Base-by-base conservation (phyloP, 2,888 invertebrate species). In the Cephus pulcher region DNA sequence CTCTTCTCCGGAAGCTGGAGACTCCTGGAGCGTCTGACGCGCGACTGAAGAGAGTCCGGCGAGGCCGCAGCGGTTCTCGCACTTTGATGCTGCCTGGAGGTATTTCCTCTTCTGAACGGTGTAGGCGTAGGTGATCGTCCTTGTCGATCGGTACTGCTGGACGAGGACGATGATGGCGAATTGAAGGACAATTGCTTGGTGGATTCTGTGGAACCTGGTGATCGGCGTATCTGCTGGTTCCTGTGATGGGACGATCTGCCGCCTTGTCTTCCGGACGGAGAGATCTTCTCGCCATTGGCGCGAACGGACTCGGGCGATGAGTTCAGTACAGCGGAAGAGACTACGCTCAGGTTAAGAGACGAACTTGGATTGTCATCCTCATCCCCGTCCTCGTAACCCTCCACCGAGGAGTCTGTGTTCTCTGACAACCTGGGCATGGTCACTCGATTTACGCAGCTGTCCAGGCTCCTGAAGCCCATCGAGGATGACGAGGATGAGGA, bases 381-480 rank as follows among this genome's bases (percentile, higher is more conserved):
- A 77, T 92, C 91, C 1, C 92, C 92, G 81, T 93, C 93, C 77
- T 92, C 93, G 82, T 93, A 91, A 75, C 93, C 93, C 78, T 93
- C 94, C 34, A 94, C 92, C 37, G 93, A 93, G 12, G 93, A 93
- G 89, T 93, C 93, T 88, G 92, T 92, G 78, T 93, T 93, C 85
- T 94, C 94, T 0, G 93, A 92, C 9, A 93, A 85, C 69, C 92
- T 89, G 83, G 94, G 92, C 93, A 94, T 87, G 84, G 93, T 90
- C 88, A 92, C 82, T 88, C 92, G 87, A 88, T 92, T 89, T 84
- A 93, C 85, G 88, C 93, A 92, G 82, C 94, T 93, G 82, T 95
- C 95, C 80, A 95, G 92, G 86, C 95, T 95, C 74, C 95, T 91
- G 86, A 95, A 95, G 11, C 95, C 94, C 89, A 94, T 93, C 56